Base-by-base conservation (phyloP, 2,797 vertebrate genomes). In the Bradypus variegatus region DNA sequence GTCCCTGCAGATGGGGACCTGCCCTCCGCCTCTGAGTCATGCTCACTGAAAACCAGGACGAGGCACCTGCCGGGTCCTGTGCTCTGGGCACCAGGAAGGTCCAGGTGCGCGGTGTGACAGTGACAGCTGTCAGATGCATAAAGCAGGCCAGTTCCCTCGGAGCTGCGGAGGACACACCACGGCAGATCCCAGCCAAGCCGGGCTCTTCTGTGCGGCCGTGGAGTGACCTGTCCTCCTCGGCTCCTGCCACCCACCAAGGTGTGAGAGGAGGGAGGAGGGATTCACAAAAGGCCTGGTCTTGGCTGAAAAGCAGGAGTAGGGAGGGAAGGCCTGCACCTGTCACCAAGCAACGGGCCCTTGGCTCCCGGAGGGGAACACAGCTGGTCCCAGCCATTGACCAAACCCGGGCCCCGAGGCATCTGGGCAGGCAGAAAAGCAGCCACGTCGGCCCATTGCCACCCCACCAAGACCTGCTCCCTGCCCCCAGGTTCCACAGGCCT, bases 41-140 rank as follows among this genome's bases (percentile, higher is more conserved):
- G 27, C 38, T 29, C 7, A 13, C 60, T 25, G 23, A 2, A 8
- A 16, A 6, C 2, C 13, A n/a, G 33, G 55, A 36, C 7, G 2
- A 2, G 0, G 11, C 11, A 41, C 38, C 29, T 18, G 36, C 64
- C 79, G 13, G 5, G 60, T 0, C 84, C 50, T 0, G 0, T 6
- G 67, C 41, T 41, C 73, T 6, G 18, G 50, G 33, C 36, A 38
- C 11, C 3, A 55, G 33, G 18, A 38, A 23, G 13, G 50, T 3
- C 38, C 16, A 7, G 33, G 48, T 8, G 60, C 19, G 1, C 0
- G 11, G 5, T 2, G 5, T 4, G 12, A 45, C 6, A 69, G 14
- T 50, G 50, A 11, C 50, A 50, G 80, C 62, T 16, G 12, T 8
- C 1, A 5, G 72, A 25, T 31, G 45, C 19, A 0, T 23, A 11